These are phyloP conservation scores for Venustaconcha ellipsiformis DNA, from an alignment of 1,140 invertebrate species.

Conservation along the genomic window DNA sequence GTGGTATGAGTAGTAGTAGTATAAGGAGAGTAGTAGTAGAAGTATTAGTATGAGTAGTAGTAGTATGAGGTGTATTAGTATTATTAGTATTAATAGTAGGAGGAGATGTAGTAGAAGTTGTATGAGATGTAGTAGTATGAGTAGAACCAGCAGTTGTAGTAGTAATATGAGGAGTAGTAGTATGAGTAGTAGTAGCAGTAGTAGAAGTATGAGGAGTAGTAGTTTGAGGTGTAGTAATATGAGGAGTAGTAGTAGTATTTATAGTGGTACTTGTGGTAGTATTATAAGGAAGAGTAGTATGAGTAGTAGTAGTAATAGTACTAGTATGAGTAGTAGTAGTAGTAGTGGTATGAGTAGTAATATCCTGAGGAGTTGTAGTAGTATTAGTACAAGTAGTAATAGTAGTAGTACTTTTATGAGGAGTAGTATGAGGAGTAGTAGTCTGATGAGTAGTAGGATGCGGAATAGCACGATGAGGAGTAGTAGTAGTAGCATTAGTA, in stretches of 20 bases:
- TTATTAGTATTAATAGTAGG: conserved; percentile 20
- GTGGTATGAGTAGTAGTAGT: conserved; percentile 3
- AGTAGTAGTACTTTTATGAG: neutral
- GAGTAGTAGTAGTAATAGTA: neutral
- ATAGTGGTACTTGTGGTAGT: neutral
- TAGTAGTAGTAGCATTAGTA: neutral
- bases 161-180: neutral
- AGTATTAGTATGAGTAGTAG: conserved; percentile 17
- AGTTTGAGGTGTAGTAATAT: neutral
- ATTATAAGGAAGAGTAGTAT: neutral
- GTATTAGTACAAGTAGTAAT: neutral
- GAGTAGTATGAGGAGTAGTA: neutral
- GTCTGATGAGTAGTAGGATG: neutral
- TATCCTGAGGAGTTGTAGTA: neutral
- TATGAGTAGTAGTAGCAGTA: conserved; percentile 10
- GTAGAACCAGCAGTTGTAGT: neutral
- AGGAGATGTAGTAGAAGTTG: conserved; percentile 21
- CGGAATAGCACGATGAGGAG: neutral
- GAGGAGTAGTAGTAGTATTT: neutral
- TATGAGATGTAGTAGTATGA: conserved; percentile 13
- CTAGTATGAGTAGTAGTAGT: neutral
- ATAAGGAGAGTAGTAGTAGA: conserved; percentile 14
- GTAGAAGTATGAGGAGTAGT: conserved; percentile 2
- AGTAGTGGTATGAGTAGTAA: neutral
- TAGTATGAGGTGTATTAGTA: conserved; percentile 9